phyloP scores from a whole-genome alignment of 2,797 vertebrate species.

The Chaenodraco wilsoni region DNA sequence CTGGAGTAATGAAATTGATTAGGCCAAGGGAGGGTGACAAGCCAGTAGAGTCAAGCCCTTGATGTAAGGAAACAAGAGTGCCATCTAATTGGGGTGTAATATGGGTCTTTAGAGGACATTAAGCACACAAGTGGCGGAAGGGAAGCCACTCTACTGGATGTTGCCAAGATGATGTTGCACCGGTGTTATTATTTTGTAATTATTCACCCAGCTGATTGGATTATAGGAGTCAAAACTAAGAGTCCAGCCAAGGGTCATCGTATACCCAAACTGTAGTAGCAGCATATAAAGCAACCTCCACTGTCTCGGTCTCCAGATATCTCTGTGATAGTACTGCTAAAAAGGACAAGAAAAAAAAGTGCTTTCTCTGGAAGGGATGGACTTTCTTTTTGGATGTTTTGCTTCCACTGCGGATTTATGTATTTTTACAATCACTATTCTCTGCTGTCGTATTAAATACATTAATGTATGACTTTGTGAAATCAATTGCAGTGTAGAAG shows the following conservation, averaged over 20 bases:
- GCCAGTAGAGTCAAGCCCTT: conserved; percentile 90
- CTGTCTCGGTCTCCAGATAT: neutral
- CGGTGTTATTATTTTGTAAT: conserved; percentile 82
- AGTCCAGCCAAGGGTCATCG: conserved; percentile 79
- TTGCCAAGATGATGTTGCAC: conserved; percentile 79
- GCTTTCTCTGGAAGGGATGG: neutral
- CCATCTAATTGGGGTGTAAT: conserved; percentile 91
- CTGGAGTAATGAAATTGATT: conserved; percentile 92
- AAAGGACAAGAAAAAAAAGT: neutral
- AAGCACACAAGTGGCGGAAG: conserved; percentile 83
- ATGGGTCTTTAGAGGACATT: conserved; percentile 91
- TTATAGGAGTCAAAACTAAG: conserved; percentile 75
- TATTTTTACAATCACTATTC: conserved; percentile 3
- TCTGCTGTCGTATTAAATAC: neutral
- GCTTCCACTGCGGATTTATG: neutral
- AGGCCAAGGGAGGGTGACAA: conserved; percentile 89
- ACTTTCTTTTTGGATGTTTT: neutral
- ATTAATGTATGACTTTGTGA: neutral
- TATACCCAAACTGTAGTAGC: conserved; percentile 49
- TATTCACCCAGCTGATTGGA: conserved; percentile 79
- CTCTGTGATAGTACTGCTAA: conserved; percentile 2
- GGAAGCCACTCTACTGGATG: conserved; percentile 77
- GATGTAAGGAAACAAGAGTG: conserved; percentile 92
- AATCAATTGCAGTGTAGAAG: neutral
- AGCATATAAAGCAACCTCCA: conserved; percentile 25